phyloP scores from a whole-genome alignment of 1,140 invertebrate genomes.

The Drosophila seguyi region DNA sequence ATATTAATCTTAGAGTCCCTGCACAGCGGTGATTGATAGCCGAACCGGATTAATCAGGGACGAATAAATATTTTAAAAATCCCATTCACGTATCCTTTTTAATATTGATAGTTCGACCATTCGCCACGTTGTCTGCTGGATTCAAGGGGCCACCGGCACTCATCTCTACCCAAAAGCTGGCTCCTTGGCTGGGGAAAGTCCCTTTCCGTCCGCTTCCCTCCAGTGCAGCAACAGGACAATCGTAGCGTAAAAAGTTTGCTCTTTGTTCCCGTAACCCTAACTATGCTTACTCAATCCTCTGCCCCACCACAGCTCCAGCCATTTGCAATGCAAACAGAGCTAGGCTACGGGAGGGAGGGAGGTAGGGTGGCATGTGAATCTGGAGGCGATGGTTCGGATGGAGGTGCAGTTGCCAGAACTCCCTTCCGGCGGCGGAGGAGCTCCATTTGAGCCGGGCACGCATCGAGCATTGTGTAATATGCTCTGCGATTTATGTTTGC shows the following conservation, averaged over 20 bases:
- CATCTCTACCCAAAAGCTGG: constrained; percentile 38
- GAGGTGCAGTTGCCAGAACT: constrained; percentile 19
- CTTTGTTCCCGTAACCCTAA: constrained; percentile 50
- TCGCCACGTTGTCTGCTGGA: constrained; percentile 32
- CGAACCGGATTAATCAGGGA: constrained; percentile 38
- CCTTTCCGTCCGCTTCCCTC: background rate
- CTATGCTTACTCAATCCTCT: constrained; percentile 30
- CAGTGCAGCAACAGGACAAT: constrained; percentile 72
- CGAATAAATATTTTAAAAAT: constrained; percentile 54
- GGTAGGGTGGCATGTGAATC: background rate
- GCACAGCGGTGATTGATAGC: constrained; percentile 30
- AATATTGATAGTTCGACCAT: constrained; percentile 42
- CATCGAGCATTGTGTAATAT: constrained; percentile 80
- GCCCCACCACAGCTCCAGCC: constrained; percentile 19
- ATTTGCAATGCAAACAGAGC: constrained; percentile 73
- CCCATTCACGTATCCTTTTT: constrained; percentile 29
- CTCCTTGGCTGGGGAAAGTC: background rate
- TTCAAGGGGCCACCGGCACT: constrained; percentile 15
- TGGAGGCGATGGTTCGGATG: background rate
- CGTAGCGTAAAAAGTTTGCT: constrained; percentile 78
- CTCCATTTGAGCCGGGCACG: constrained; percentile 69
- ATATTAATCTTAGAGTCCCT: constrained; percentile 10
- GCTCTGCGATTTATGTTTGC: constrained; percentile 82
- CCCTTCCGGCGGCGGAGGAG: constrained; percentile 19
- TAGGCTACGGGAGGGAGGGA: background rate